Evolutionary conservation across 2,113 vertebrate species (phyloP), one percentile per base, ranked within the genome.

Genomic region (Erythrocercus mccallii): DNA sequence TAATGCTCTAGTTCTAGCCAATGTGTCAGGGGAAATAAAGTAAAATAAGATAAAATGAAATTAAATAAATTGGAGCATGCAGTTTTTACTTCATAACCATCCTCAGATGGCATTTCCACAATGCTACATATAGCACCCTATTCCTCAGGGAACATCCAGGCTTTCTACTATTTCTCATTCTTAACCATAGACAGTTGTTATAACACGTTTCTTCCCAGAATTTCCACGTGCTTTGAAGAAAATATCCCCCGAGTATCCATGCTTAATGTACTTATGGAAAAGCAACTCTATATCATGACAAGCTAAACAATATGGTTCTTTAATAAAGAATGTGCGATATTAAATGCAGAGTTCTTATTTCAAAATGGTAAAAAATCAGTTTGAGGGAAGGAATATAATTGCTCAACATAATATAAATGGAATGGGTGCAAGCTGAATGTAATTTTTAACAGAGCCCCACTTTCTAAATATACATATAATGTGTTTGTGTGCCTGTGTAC

Each of bases 141-240:
- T 81, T 95, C 94, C 88, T 86, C 70, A 82, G 82, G 70, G 51
- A 96, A 56, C 44, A 69, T 27, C 62, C 35, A 66, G 68, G 57
- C 31, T 90, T 71, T 90, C 81, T 91, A 58, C 62, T 81, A 20
- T 94, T 95, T 56, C 78, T 95, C 85, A 57, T 94, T 96, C 64
- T 90, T 95, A 96, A 86, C 76, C 66, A 71, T 58, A 96, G 72
- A 57, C 38, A 83, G 61, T 89, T 92, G 58, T 86, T 88, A 79
- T 54, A 92, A 64, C 21, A 62, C 4, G 1, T 96, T 92, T 96
- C 44, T 98, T 98, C 96, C 64, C 95, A 97, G 97, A 98, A 97
- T 98, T 98, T 98, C 98, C 96, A 95, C 84, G 97, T 97, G 96
- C 97, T 98, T 98, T 98, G 98, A 99, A 98, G 97, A 98, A 97